These are phyloP conservation scores for Zosterops lateralis DNA, from an alignment of 2,113 vertebrate species.

Conservation along the genomic window DNA sequence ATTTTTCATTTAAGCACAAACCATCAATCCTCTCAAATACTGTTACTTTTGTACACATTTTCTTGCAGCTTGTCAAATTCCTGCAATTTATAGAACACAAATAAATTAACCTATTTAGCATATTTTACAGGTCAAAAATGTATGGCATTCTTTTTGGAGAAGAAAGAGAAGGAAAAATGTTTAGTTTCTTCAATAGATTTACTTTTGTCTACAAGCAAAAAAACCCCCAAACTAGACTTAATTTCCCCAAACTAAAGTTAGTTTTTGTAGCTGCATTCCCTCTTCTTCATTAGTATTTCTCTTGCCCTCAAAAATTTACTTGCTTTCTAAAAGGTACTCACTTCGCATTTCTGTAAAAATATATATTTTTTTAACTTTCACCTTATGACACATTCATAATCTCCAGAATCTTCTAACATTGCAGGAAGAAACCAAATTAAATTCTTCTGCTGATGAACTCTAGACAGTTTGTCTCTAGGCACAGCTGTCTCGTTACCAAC, in stretches of 20 bases:
- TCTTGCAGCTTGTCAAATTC: slow-evolving; percentile 60
- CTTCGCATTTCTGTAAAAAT: background rate
- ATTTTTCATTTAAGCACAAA: slow-evolving; percentile 61
- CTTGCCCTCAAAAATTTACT: background rate
- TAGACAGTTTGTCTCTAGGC: slow-evolving; percentile 36
- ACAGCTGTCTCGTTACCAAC: slow-evolving; percentile 61
- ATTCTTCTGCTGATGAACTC: slow-evolving; percentile 65
- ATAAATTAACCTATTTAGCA: background rate
- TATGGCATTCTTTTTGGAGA: background rate
- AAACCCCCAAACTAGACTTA: background rate
- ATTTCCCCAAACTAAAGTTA: background rate
- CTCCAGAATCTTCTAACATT: slow-evolving; percentile 71
- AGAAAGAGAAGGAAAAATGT: background rate
- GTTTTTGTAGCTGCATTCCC: background rate
- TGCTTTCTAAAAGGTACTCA: background rate
- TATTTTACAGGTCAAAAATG: background rate
- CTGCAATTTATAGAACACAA: slow-evolving; percentile 54
- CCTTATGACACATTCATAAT: slow-evolving; percentile 83
- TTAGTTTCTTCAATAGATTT: background rate
- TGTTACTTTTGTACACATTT: slow-evolving; percentile 26
- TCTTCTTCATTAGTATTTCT: background rate
- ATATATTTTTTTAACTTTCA: slow-evolving; percentile 20
- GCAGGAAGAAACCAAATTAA: slow-evolving; percentile 83
- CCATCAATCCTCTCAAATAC: slow-evolving; percentile 63
- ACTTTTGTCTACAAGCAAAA: background rate